These are phyloP conservation scores for Galaxea fascicularis DNA, from an alignment of 92 coral and sea anemone genomes.

Conservation along the genomic window DNA sequence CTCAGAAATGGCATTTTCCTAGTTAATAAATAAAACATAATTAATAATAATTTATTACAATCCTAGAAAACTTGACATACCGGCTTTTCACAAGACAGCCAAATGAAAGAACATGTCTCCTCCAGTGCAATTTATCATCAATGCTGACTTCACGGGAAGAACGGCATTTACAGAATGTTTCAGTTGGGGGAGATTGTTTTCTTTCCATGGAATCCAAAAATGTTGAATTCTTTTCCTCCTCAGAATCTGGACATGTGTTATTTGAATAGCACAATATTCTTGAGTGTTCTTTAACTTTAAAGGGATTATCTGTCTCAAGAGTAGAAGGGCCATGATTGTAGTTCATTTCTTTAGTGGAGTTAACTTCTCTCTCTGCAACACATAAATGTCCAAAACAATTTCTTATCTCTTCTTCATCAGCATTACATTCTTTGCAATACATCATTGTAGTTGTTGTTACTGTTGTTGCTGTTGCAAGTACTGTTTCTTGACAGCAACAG, in stretches of 20 bases:
- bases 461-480: too few relatives aligned
- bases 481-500: not conserved
- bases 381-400: not conserved
- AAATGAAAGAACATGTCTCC: conserved; percentile 41
- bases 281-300: not conserved
- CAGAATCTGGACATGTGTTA: not conserved
- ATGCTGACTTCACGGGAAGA: not conserved
- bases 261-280: not conserved
- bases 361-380: not conserved
- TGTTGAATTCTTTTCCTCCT: not conserved
- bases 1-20: too few relatives aligned
- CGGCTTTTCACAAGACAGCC: conserved; percentile 41
- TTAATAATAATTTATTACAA: too few relatives aligned
- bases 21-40: too few relatives aligned
- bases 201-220: not conserved
- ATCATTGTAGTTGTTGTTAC: too few relatives aligned
- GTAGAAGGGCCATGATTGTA: not conserved
- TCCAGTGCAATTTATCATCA: conserved; percentile 22
- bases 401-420: not conserved
- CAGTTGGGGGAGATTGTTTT: not conserved
- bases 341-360: not conserved
- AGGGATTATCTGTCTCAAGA: not conserved
- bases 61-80: not conserved
- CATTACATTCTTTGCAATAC: not conserved
- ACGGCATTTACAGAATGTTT: not conserved